phyloP scores from a whole-genome alignment of 1,140 invertebrate species.

The Drosophila chauvacae region DNA sequence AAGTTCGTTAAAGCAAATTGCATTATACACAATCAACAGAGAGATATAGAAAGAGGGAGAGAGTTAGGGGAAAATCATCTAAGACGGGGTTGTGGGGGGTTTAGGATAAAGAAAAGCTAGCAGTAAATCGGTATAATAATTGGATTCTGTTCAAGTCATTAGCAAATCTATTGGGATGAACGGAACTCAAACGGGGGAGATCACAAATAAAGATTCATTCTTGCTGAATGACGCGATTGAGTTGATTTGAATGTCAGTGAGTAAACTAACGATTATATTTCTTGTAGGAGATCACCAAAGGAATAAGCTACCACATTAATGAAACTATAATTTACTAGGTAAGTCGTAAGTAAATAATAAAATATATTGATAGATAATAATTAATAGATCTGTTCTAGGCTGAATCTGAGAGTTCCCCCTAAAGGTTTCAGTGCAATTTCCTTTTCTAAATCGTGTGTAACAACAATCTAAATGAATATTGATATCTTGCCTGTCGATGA shows the following conservation, averaged over 20 bases:
- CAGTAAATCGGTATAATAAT: constrained; percentile 45
- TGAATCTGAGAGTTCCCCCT: not conserved
- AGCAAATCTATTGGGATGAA: constrained; percentile 48
- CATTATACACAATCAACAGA: constrained; percentile 72
- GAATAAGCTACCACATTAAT: constrained; percentile 21
- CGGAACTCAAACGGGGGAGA: constrained; percentile 16
- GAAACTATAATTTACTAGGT: not conserved
- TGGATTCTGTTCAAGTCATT: constrained; percentile 50
- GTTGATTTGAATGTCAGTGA: not conserved
- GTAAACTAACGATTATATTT: constrained; percentile 11
- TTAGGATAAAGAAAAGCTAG: constrained; percentile 51
- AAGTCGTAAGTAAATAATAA: constrained; percentile 1
- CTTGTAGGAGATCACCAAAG: not conserved
- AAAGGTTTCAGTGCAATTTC: constrained; percentile 5
- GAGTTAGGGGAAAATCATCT: constrained; percentile 32
- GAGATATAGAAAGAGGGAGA: constrained; percentile 27
- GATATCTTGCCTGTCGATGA: not conserved
- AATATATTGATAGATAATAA: not conserved
- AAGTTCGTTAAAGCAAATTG: constrained; percentile 75
- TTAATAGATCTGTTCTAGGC: not conserved
- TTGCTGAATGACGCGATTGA: constrained; percentile 19
- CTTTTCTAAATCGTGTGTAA: constrained; percentile 9
- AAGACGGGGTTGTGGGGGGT: constrained; percentile 13
- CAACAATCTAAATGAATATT: constrained; percentile 1
- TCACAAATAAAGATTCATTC: constrained; percentile 32